Conservation (phyloP, 1,140 invertebrate species). For the Latrodectus geometricus region DNA sequence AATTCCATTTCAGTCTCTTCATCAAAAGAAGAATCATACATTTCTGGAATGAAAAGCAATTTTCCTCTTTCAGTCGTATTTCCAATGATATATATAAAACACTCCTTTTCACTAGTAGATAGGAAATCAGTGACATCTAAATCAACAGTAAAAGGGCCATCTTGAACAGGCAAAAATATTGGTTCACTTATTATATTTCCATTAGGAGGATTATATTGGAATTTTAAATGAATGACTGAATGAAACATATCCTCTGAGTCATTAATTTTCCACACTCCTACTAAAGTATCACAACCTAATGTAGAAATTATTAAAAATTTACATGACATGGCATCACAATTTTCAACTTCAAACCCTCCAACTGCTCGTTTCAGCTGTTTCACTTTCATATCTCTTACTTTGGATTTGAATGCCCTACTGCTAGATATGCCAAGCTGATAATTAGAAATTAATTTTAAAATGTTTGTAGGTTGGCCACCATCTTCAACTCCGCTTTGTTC, state of each 20-base stretch:
- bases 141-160: background rate
- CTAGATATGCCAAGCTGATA: background rate
- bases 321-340: background rate
- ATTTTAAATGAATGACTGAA: background rate
- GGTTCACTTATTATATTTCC: background rate
- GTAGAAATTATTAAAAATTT: background rate
- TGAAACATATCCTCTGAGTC: background rate
- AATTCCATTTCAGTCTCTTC: background rate
- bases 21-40: background rate
- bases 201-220: background rate
- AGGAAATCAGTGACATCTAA: background rate
- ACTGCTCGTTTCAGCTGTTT: background rate
- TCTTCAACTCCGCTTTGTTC: too few relatives aligned
- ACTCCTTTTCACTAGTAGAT: background rate
- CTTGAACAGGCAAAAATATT: background rate
- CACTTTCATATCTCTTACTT: background rate
- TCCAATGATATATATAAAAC: background rate
- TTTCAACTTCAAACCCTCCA: background rate
- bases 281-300: background rate
- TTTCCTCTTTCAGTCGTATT: background rate
- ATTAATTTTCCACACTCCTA: background rate
- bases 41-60: background rate
- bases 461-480: background rate
- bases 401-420: background rate
- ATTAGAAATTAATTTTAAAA: background rate